Conservation (phyloP, 2,797 vertebrate genomes). For the Miichthys miiuy region DNA sequence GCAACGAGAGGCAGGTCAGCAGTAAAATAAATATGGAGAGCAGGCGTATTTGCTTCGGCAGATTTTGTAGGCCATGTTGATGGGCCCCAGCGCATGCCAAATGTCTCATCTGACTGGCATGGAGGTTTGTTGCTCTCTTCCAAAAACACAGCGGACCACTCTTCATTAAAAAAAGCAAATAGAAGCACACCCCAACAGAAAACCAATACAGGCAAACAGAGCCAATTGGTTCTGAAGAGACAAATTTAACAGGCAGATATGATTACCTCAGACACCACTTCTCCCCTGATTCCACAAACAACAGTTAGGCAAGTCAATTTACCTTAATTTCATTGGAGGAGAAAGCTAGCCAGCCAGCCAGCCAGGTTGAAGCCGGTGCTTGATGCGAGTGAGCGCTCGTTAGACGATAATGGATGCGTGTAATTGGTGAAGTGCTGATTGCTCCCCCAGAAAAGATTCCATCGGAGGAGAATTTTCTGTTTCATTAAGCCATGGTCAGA, state of each 20-base stretch:
- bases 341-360: constrained; percentile 57
- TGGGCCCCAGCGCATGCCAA: constrained; percentile 67
- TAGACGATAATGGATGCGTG: constrained; percentile 76
- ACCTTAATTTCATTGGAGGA: constrained; percentile 76
- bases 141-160: constrained; percentile 62
- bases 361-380: constrained; percentile 63
- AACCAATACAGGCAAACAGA: constrained; percentile 57
- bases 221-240: constrained; percentile 67
- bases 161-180: constrained; percentile 73
- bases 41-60: constrained; percentile 57
- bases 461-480: constrained; percentile 76
- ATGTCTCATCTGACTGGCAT: constrained; percentile 70
- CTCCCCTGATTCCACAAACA: constrained; percentile 72
- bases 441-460: constrained; percentile 73
- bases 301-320: constrained; percentile 78
- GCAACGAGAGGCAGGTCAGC: constrained; percentile 60
- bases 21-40: constrained; percentile 60
- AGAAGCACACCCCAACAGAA: constrained; percentile 54
- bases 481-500: constrained; percentile 80
- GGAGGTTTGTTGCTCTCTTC: constrained; percentile 57
- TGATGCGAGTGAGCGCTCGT: constrained; percentile 64
- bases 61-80: constrained; percentile 68
- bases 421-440: constrained; percentile 80
- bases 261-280: constrained; percentile 73
- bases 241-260: constrained; percentile 74